These are phyloP conservation scores for Ataeniobius toweri DNA, from an alignment of 2,797 vertebrate species.

Conservation along the genomic window DNA sequence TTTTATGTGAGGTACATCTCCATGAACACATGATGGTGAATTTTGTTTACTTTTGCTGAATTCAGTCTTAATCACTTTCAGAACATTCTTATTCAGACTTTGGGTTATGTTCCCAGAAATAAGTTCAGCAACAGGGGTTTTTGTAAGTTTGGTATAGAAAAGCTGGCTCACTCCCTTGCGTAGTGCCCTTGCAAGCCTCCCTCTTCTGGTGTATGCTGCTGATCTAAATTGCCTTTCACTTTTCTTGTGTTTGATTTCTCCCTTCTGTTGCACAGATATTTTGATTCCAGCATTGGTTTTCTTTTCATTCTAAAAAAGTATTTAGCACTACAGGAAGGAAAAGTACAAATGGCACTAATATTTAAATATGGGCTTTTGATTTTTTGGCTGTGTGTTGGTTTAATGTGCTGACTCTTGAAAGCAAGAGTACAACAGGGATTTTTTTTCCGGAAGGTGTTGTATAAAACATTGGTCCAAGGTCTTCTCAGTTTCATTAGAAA, in stretches of 20 bases:
- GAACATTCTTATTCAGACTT: not conserved
- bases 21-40: not conserved
- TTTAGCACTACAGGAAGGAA: too few species aligned
- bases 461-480: too few species aligned
- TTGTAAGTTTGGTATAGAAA: not conserved
- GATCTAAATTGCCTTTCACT: not conserved
- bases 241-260: not conserved
- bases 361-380: not conserved
- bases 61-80: not conserved
- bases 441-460: too few species aligned
- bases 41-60: not conserved
- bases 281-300: not conserved
- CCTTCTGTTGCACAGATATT: not conserved
- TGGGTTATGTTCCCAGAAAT: not conserved
- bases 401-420: slow-evolving; percentile 1
- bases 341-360: too few species aligned
- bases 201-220: not conserved
- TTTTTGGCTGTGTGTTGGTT: not conserved
- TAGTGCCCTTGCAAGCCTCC: not conserved
- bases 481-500: too few species aligned
- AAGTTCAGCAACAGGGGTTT: slow-evolving; percentile 1
- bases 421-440: slow-evolving; percentile 1
- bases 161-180: not conserved
- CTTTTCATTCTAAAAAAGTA: not conserved
- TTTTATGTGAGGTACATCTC: not conserved